Evolutionary conservation across 30 jellyfish, hydroid and myxozoan genomes (phyloP).

Genomic region (Aurelia aurita): DNA sequence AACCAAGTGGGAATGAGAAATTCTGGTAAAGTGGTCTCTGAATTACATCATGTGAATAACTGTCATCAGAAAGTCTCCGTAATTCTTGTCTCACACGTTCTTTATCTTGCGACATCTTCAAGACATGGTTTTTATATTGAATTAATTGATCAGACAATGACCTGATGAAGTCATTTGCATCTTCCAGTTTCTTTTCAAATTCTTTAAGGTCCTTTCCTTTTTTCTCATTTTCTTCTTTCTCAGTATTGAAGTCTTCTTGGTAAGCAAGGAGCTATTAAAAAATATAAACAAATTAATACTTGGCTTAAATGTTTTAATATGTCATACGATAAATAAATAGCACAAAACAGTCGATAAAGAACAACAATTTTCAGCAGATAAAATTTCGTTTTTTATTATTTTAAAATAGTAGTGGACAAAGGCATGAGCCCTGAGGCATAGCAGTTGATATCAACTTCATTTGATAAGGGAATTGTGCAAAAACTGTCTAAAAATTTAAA

Average conservation of each 20-base stretch:
- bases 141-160: constrained; percentile 16
- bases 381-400: too few species aligned
- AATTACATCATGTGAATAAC: constrained; percentile 2
- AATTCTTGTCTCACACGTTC: constrained; percentile 3
- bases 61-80: constrained; percentile 5
- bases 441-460: too few species aligned
- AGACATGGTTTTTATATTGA: constrained; percentile 1
- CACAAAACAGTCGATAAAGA: too few species aligned
- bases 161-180: constrained; percentile 17
- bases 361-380: too few species aligned
- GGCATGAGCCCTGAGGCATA: too few species aligned
- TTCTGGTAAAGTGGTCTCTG: background rate
- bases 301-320: background rate
- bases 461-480: too few species aligned
- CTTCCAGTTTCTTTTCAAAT: constrained; percentile 8
- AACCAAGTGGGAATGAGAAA: too few species aligned
- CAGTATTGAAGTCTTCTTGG: constrained; percentile 52
- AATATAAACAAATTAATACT: background rate
- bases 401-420: too few species aligned
- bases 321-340: too few species aligned
- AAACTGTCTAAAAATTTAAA: too few species aligned
- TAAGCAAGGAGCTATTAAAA: constrained; percentile 32
- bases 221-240: constrained; percentile 45
- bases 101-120: constrained; percentile 13
- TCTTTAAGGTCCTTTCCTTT: background rate